These are phyloP conservation scores for Nephrotoma appendiculata DNA, from an alignment of 2,888 invertebrate species.

Conservation along the genomic window DNA sequence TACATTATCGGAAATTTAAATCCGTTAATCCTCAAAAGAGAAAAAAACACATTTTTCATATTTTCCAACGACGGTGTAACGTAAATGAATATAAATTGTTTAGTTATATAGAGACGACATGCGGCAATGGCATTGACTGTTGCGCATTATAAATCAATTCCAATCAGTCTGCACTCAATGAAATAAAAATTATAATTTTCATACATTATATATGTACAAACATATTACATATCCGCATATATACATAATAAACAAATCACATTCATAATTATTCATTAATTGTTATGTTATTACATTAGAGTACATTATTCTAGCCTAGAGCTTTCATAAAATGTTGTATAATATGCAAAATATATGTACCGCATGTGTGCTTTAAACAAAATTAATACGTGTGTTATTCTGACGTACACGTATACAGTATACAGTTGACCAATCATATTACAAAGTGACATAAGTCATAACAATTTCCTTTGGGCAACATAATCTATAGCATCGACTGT, in stretches of 20 bases:
- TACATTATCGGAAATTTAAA: background rate
- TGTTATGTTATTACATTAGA: no score
- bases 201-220: background rate
- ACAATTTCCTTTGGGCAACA: background rate
- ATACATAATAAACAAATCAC: background rate
- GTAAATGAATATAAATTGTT: background rate
- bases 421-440: no score
- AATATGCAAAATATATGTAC: no score
- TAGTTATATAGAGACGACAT: background rate
- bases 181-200: background rate
- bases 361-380: no score
- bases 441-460: no score
- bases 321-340: no score
- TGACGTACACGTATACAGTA: no score
- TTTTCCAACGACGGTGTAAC: background rate
- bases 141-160: background rate
- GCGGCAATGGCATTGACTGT: background rate
- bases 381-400: no score
- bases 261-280: no score
- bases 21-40: background rate
- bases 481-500: background rate
- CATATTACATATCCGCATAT: background rate
- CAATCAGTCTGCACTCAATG: background rate
- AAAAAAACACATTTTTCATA: background rate
- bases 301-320: no score